phyloP scores from a whole-genome alignment of 2,113 vertebrate genomes.

The Limnothrissa miodon region DNA sequence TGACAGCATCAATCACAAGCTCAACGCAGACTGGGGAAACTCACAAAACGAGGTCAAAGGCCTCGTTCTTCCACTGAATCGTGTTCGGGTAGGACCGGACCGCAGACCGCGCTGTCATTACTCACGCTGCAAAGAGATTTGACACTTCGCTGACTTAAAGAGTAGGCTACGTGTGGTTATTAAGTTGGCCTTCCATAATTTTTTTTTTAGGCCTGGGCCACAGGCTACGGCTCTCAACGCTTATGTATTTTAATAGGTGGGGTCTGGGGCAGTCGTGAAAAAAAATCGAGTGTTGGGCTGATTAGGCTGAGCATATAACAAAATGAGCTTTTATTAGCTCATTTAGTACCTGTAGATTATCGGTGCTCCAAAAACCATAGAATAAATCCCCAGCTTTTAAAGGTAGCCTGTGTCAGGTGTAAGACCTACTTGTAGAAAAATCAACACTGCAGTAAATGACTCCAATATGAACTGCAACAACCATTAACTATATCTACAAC shows the following conservation, averaged over 20 bases:
- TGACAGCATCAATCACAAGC: conserved; percentile 39
- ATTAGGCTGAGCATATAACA: neutral
- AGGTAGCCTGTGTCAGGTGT: no score
- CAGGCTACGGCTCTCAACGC: neutral
- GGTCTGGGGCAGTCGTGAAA: neutral
- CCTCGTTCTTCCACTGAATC: neutral
- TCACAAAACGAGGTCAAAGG: neutral
- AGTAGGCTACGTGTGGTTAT: neutral
- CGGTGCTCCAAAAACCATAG: neutral
- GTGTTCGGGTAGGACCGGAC: conserved; percentile 19
- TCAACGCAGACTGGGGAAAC: neutral
- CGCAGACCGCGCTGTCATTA: conserved; percentile 32
- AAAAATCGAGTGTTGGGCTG: neutral
- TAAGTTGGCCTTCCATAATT: neutral
- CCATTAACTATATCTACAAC: neutral
- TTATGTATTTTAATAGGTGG: neutral
- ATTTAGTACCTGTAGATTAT: neutral
- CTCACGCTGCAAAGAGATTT: conserved; percentile 33
- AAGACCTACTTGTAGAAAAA: neutral
- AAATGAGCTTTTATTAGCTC: no score
- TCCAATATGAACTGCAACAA: neutral
- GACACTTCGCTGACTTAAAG: neutral
- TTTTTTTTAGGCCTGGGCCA: neutral
- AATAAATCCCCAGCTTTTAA: neutral
- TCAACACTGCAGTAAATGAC: neutral